These are phyloP conservation scores for Mercenaria mercenaria DNA, from an alignment of 1,140 invertebrate species.

Conservation along the genomic window DNA sequence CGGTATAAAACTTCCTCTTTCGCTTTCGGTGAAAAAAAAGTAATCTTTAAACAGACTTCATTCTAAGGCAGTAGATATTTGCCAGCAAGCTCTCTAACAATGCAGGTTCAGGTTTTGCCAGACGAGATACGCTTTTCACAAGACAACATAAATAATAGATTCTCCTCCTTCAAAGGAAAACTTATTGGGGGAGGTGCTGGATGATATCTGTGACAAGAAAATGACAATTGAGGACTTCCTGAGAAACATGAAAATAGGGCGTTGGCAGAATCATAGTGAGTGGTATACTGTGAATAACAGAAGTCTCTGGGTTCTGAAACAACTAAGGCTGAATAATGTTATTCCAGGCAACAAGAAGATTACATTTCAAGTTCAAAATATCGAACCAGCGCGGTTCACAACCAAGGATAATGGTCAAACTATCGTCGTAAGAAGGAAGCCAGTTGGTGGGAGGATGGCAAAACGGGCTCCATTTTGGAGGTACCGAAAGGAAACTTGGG, in stretches of 20 bases:
- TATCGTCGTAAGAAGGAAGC: background rate
- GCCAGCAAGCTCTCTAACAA: no score
- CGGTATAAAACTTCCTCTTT: no score
- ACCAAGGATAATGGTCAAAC: background rate
- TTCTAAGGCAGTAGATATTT: no score
- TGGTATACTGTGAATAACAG: background rate
- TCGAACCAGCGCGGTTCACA: background rate
- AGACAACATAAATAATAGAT: background rate
- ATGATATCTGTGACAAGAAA: background rate
- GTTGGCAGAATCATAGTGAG: background rate
- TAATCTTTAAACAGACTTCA: no score
- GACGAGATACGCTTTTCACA: slow-evolving; percentile 3
- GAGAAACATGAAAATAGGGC: background rate
- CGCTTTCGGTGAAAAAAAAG: no score
- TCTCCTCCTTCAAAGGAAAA: background rate
- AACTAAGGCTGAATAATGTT: background rate
- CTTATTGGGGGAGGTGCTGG: background rate
- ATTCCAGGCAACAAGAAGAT: background rate
- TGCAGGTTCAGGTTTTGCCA: background rate
- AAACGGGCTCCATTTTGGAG: background rate
- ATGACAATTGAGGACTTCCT: background rate
- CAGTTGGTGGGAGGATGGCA: background rate
- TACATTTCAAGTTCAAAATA: background rate
- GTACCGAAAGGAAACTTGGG: background rate
- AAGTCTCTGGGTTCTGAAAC: slow-evolving; percentile 15